phyloP scores from a whole-genome alignment of 1,140 invertebrate species.

The Drosophila busckii region DNA sequence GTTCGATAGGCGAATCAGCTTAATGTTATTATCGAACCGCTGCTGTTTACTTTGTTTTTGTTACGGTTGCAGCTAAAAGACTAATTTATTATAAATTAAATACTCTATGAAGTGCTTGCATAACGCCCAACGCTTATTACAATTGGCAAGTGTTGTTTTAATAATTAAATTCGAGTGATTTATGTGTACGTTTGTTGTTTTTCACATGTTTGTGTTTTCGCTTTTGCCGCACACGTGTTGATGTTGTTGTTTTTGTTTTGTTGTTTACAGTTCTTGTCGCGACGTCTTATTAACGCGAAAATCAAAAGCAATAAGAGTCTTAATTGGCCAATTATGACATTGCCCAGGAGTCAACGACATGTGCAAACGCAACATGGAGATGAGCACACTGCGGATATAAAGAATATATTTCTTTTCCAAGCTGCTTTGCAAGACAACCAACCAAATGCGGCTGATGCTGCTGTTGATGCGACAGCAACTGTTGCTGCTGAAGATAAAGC shows the following conservation, averaged over 20 bases:
- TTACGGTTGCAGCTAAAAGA: no score
- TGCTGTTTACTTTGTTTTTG: no score
- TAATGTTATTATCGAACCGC: no score
- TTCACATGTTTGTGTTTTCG: not conserved
- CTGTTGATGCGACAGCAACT: not conserved
- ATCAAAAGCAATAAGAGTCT: conserved; percentile 5
- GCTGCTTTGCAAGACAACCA: conserved; percentile 15
- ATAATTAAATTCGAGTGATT: not conserved
- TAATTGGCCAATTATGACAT: conserved; percentile 34
- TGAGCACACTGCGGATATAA: conserved; percentile 37
- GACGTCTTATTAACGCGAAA: conserved; percentile 22
- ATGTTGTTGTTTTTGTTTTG: conserved; percentile 30
- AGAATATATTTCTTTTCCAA: conserved; percentile 51
- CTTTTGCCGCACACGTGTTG: conserved; percentile 26
- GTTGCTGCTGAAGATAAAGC: not conserved
- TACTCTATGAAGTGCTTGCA: conserved; percentile 25
- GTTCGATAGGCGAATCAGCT: no score
- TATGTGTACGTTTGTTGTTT: not conserved
- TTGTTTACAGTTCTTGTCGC: conserved; percentile 20
- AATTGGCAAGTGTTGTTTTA: conserved; percentile 17
- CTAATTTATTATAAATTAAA: not conserved
- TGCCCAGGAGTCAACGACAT: conserved; percentile 30
- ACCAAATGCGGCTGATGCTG: not conserved
- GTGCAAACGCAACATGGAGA: conserved; percentile 57
- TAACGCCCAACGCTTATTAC: conserved; percentile 5